A percentile compares a stretch with the other conserved stretches of the same genome.
phyloP scores from a whole-genome alignment of 2,888 invertebrate genomes.

The Ametastegia equiseti region DNA sequence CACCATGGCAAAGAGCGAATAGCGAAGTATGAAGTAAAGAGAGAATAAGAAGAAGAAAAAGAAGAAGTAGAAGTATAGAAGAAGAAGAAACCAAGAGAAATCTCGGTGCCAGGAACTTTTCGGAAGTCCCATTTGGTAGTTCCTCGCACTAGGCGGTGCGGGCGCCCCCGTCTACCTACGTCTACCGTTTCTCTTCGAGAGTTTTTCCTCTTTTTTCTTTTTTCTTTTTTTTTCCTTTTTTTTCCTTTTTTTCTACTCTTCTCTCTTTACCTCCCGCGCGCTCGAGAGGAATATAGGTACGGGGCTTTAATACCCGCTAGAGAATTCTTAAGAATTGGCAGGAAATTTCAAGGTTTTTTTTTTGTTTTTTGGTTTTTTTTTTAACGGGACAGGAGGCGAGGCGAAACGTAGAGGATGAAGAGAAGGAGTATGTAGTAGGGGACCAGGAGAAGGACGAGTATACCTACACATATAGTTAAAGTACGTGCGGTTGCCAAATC shows the following conservation, averaged over 20 bases:
- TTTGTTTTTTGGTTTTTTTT: too few species aligned
- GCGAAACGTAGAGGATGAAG: background rate
- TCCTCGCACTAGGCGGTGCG: constrained; percentile 50
- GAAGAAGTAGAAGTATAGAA: background rate
- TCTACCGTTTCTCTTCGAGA: background rate
- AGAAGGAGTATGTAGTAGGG: background rate
- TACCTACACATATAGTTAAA: background rate
- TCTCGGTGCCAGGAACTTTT: constrained; percentile 70
- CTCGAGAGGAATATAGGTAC: background rate
- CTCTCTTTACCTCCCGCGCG: background rate
- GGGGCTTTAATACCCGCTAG: constrained; percentile 63
- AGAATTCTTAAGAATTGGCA: constrained; percentile 70
- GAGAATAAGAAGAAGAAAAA: background rate
- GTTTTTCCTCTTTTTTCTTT: background rate
- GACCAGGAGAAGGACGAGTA: background rate
- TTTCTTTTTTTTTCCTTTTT: constrained; percentile 42
- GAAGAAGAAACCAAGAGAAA: constrained; percentile 22
- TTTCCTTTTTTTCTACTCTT: constrained; percentile 39
- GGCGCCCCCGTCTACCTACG: background rate
- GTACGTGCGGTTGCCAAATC: constrained; percentile 42
- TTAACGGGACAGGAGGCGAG: background rate
- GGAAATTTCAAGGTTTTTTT: constrained; percentile 52
- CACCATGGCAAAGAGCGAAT: background rate
- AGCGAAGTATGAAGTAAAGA: background rate
- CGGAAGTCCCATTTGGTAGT: constrained; percentile 70